A percentile compares a stretch with the other conserved stretches of the same genome.
These are phyloP conservation scores for Creontiades dilutus DNA, from an alignment of 2,888 invertebrate genomes.

Conservation along the genomic window DNA sequence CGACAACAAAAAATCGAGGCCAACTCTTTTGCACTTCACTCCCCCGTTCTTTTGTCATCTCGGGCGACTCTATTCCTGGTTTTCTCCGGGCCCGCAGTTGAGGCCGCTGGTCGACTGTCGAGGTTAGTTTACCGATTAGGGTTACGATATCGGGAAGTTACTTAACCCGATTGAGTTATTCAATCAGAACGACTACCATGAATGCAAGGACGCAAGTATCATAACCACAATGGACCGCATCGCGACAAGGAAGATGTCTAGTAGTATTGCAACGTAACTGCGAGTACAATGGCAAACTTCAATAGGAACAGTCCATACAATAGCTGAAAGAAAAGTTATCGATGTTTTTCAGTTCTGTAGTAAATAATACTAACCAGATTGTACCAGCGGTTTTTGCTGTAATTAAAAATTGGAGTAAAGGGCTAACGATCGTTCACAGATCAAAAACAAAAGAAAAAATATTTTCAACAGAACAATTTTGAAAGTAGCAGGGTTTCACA, in stretches of 20 bases:
- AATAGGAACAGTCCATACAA: too few relatives aligned
- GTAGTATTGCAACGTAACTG: not conserved
- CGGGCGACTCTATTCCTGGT: conserved; percentile 9
- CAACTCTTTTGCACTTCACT: conserved; percentile 33
- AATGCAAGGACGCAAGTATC: not conserved
- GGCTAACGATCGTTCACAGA: too few relatives aligned
- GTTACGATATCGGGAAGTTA: conserved; percentile 29
- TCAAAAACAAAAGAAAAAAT: too few relatives aligned
- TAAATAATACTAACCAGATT: not conserved
- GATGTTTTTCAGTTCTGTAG: not conserved
- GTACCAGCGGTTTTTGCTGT: too few relatives aligned
- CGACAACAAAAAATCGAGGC: conserved; percentile 19
- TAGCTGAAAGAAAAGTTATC: not conserved
- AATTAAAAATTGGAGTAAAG: too few relatives aligned
- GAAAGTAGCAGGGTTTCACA: too few relatives aligned
- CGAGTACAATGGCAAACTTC: not conserved
- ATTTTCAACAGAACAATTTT: too few relatives aligned
- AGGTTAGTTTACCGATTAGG: conserved; percentile 7
- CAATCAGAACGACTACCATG: not conserved
- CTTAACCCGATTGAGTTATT: conserved; percentile 4
- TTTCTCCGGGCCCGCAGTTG: conserved; percentile 11
- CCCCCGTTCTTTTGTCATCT: conserved; percentile 12
- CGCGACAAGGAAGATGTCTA: conserved; percentile 3
- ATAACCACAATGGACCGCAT: not conserved
- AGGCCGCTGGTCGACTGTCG: conserved; percentile 18